These are phyloP conservation scores for Cryptops parisi DNA, from an alignment of 2,888 invertebrate genomes.

Conservation along the genomic window DNA sequence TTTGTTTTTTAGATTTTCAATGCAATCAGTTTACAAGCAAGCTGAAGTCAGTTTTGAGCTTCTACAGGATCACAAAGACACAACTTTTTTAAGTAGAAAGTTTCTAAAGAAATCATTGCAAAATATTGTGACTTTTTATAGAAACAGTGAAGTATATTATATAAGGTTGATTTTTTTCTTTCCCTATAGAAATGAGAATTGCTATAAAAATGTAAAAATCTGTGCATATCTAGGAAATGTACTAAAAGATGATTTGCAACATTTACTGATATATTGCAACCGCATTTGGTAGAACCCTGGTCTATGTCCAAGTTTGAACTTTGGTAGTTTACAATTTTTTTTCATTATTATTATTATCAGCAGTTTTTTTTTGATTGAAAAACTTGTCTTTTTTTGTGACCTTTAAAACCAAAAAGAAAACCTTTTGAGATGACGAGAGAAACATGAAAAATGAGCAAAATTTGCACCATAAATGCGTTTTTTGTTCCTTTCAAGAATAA, in stretches of 20 bases:
- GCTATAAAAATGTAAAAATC: constrained; percentile 21
- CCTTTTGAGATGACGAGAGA: background rate
- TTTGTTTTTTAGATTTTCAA: background rate
- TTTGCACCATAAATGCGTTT: background rate
- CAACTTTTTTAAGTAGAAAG: constrained; percentile 2
- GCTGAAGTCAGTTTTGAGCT: background rate
- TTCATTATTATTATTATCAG: too few relatives aligned
- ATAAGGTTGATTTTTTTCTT: constrained; percentile 1
- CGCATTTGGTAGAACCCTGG: background rate
- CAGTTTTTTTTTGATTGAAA: too few relatives aligned
- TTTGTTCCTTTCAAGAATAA: too few relatives aligned
- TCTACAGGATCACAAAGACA: constrained; percentile 3
- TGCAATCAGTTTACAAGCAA: background rate
- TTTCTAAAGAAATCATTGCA: background rate
- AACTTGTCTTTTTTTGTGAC: background rate
- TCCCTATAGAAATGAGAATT: constrained; percentile 15
- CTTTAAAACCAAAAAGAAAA: background rate
- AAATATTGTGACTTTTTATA: constrained; percentile 1
- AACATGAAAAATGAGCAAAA: background rate
- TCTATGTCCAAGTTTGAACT: background rate
- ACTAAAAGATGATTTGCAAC: background rate
- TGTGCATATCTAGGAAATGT: constrained; percentile 19
- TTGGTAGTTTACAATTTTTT: too few relatives aligned
- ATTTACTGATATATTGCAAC: background rate
- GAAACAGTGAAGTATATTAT: constrained; percentile 1